phyloP scores from a whole-genome alignment of 37 sponge, comb jelly and placozoan species.

The Tethya wilhelma region DNA sequence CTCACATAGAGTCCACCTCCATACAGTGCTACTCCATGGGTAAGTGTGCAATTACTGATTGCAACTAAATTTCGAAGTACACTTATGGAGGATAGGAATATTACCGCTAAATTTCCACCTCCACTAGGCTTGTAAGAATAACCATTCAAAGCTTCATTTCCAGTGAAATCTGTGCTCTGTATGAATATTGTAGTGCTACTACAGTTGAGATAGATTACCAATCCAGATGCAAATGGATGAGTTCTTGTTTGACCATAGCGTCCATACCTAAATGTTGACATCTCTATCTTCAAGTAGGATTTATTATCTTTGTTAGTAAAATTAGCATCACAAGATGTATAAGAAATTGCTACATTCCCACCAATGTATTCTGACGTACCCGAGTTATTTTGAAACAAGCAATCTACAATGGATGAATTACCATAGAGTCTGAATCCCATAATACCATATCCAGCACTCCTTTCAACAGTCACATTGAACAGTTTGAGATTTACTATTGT shows the following conservation, averaged over 20 bases:
- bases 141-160: background rate
- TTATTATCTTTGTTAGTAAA: background rate
- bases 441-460: background rate
- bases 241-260: too few relatives aligned
- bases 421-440: background rate
- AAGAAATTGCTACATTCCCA: background rate
- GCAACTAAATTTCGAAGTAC: too few relatives aligned
- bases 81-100: background rate
- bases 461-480: background rate
- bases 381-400: background rate
- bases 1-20: constrained; percentile 6
- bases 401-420: background rate
- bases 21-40: background rate
- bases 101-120: background rate
- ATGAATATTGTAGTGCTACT: background rate
- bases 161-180: background rate
- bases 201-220: background rate
- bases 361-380: background rate
- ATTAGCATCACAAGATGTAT: background rate
- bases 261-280: too few relatives aligned
- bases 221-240: background rate
- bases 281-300: too few relatives aligned
- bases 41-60: background rate
- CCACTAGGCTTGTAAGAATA: background rate
- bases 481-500: background rate